Evolutionary conservation across 2,888 invertebrate genomes (phyloP).

Genomic region (Hydrotaea diabolus): DNA sequence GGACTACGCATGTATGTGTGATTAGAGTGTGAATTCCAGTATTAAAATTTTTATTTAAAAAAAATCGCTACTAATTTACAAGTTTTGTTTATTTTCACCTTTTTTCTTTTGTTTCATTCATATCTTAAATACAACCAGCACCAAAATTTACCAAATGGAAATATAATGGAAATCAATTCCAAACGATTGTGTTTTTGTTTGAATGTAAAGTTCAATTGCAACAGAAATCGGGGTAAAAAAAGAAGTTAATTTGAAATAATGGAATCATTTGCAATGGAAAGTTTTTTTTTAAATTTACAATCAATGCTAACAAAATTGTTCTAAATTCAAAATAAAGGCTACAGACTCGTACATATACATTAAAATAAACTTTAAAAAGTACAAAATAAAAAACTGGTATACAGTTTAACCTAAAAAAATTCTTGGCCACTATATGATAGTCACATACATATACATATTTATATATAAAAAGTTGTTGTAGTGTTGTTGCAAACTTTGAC

Average conservation of each 20-base stretch:
- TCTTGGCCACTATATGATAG: conserved; percentile 59
- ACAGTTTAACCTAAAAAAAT: conserved; percentile 29
- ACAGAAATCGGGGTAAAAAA: background rate
- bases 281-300: conserved; percentile 25
- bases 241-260: background rate
- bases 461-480: conserved; percentile 4
- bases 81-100: background rate
- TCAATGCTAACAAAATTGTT: conserved; percentile 24
- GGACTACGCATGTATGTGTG: background rate
- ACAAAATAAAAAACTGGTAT: conserved; percentile 21
- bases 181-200: conserved; percentile 22
- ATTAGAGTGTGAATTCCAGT: background rate
- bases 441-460: conserved; percentile 41
- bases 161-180: conserved; percentile 32
- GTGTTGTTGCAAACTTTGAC: background rate
- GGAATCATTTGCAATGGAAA: conserved; percentile 34
- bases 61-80: conserved; percentile 22
- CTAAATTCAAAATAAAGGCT: conserved; percentile 32
- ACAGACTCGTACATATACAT: conserved; percentile 16
- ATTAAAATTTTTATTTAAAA: conserved; percentile 7
- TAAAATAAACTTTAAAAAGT: conserved; percentile 36
- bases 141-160: conserved; percentile 39
- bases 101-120: conserved; percentile 6
- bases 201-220: conserved; percentile 6
- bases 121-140: conserved; percentile 57